Base-by-base conservation (phyloP, 2,888 invertebrate species). In the Yponomeuta plumbellus region DNA sequence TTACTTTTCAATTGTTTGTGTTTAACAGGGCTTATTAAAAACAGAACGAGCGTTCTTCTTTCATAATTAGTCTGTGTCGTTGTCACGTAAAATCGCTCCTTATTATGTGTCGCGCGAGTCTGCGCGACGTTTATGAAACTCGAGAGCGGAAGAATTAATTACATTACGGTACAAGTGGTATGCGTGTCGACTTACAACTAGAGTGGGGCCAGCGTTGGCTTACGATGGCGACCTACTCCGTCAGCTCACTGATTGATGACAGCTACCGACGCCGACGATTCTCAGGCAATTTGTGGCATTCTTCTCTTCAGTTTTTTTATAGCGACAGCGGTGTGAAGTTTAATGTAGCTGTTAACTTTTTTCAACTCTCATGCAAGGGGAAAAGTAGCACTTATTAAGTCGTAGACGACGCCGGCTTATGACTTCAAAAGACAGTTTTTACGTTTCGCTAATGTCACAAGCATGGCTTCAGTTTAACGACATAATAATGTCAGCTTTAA, bases 121-220 rank as follows among this genome's bases (percentile, higher is more conserved):
- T 65, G 67, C 65, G 65, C 68, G 69, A 69, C 71, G 70, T 70
- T 73, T 72, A 72, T 71, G 71, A 72, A 71, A 73, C 72, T 72
- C 70, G 67, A 71, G 70, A 71, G 70, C 70, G 71, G 71, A 71
- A 71, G 71, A 74, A 72, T 71, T 72, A 71, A 72, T 73, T 71
- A 71, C 69, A 70, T 71, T 71, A 71, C 71, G 69, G 70, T 71
- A 70, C 71, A 70, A 71, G 68, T 67, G 70, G 68, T 67, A 68
- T 70, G 71, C 71, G 71, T 71, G 71, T 72, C 70, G 67, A 69
- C 66, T 67, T 66, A 70, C 67, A 66, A 67, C 66, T 66, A 67
- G 67, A 67, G 21, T 40, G 65, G 66, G 58, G 44, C 23, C 58
- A 64, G 34, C 57, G 21, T 22, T 23, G 59, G 23, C 59, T 59